phyloP scores from a whole-genome alignment of 2,113 vertebrate genomes.

The Platichthys flesus region DNA sequence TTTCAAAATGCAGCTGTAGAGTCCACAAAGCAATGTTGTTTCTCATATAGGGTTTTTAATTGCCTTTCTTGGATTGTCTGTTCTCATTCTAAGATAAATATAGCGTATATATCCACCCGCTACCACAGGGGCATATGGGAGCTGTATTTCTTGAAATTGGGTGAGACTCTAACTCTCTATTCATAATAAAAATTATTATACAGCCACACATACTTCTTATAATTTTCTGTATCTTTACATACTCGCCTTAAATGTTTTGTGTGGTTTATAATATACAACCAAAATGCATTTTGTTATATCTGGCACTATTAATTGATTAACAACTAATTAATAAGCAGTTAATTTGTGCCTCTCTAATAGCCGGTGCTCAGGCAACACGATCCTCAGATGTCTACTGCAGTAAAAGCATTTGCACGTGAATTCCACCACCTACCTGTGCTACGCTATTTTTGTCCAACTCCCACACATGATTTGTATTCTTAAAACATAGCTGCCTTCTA shows the following conservation, averaged over 20 bases:
- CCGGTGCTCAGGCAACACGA: neutral
- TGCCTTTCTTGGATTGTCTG: slow-evolving; percentile 11
- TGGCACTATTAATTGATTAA: neutral
- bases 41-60: slow-evolving; percentile 13
- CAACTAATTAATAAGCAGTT: neutral
- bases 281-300: neutral
- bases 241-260: too few relatives aligned
- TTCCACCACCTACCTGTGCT: neutral
- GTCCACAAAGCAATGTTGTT: neutral
- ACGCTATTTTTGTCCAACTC: neutral
- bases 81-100: neutral
- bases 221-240: too few relatives aligned
- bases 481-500: neutral
- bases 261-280: neutral
- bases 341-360: neutral
- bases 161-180: too few relatives aligned
- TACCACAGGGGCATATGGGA: too few relatives aligned
- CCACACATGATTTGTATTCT: neutral
- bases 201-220: too few relatives aligned
- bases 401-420: neutral
- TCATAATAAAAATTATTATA: too few relatives aligned
- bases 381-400: neutral
- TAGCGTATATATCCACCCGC: neutral
- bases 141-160: too few relatives aligned
- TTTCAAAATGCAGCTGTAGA: neutral